These are phyloP conservation scores for Balaeniceps rex DNA, from an alignment of 2,113 vertebrate species.

Conservation along the genomic window DNA sequence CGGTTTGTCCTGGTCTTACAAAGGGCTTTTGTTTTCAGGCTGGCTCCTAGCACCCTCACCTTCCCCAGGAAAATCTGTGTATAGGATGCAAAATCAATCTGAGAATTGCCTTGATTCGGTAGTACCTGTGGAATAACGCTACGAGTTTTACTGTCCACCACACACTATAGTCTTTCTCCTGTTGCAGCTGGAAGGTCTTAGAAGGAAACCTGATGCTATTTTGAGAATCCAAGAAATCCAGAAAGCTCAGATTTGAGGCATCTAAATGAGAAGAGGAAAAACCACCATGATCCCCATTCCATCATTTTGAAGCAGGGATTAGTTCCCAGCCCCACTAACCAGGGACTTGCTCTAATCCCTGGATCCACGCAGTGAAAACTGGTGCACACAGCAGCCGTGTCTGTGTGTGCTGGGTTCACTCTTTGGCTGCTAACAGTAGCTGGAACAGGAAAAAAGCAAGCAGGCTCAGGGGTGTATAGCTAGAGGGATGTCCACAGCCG, in stretches of 20 bases:
- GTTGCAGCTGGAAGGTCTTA: neutral
- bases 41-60: neutral
- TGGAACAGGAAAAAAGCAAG: neutral
- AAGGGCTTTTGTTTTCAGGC: neutral
- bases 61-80: neutral
- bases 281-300: fast-evolving
- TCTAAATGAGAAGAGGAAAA: neutral
- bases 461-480: neutral
- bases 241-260: neutral
- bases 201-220: neutral
- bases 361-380: neutral
- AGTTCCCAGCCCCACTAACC: neutral
- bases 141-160: neutral
- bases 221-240: neutral
- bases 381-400: fast-evolving
- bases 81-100: neutral
- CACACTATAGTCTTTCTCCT: neutral
- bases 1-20: neutral
- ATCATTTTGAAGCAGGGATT: neutral
- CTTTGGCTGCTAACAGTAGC: neutral
- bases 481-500: neutral
- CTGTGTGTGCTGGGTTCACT: neutral
- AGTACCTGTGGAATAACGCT: neutral
- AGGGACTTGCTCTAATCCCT: neutral
- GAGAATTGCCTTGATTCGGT: neutral